Evolutionary conservation across 2,888 invertebrate genomes (phyloP).

Genomic region (Oligia latruncula): DNA sequence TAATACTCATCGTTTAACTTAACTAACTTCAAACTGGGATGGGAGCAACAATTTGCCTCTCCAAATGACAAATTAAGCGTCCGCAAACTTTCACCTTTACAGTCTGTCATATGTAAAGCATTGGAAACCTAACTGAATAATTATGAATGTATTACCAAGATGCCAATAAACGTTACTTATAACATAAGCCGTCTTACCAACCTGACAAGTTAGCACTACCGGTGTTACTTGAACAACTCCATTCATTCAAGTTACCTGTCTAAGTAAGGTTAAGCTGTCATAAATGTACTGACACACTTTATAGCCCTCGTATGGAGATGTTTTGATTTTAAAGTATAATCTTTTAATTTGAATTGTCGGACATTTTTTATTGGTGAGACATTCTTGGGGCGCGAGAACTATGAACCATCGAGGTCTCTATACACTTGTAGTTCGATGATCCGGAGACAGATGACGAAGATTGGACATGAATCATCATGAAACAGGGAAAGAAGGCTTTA

Average conservation of each 20-base stretch:
- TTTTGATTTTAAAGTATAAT: constrained; percentile 59
- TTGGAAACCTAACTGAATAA: constrained; percentile 13
- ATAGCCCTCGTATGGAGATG: constrained; percentile 42
- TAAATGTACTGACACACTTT: constrained; percentile 59
- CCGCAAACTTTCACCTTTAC: neutral
- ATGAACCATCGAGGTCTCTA: neutral
- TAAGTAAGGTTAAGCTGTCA: constrained; percentile 45
- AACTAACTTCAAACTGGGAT: neutral
- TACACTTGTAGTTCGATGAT: neutral
- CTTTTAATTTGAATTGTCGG: constrained; percentile 50
- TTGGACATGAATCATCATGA: neutral
- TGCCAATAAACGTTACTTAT: constrained; percentile 39
- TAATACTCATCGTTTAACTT: neutral
- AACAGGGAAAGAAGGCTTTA: too few relatives aligned
- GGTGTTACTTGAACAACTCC: constrained; percentile 57
- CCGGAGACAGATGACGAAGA: neutral
- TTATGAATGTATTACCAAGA: constrained; percentile 28
- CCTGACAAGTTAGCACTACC: constrained; percentile 35
- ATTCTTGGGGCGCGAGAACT: constrained; percentile 8
- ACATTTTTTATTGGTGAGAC: constrained; percentile 41
- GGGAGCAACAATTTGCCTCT: neutral
- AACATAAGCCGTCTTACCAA: constrained; percentile 33
- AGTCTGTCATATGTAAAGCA: neutral
- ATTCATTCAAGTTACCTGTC: constrained; percentile 20
- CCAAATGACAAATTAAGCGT: neutral